Evolutionary conservation across 2,113 vertebrate species (phyloP).

Genomic region (Puntigrus tetrazona): DNA sequence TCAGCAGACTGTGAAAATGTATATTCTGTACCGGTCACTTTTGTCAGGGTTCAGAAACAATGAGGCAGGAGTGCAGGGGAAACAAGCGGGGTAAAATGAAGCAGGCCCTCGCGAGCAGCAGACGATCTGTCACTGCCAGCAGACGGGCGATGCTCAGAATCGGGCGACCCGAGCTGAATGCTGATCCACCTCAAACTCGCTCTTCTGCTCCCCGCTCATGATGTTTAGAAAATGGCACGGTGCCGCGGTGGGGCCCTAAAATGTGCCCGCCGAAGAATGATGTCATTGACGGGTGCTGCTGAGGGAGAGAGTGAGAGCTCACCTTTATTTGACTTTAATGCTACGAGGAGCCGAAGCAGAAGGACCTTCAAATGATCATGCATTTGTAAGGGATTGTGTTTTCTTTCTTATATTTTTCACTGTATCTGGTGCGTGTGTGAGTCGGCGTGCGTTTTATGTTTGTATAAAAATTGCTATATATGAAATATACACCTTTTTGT

Average conservation of each 20-base stretch:
- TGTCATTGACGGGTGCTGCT: conserved; percentile 18
- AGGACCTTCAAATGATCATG: background rate
- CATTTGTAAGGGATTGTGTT: background rate
- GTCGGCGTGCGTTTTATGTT: too few species aligned
- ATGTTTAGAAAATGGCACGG: conserved; percentile 15
- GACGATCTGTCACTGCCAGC: conserved; percentile 54
- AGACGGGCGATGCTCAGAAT: conserved; percentile 37
- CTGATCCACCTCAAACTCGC: conserved; percentile 37
- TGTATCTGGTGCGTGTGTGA: too few species aligned
- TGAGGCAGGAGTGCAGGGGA: conserved; percentile 20
- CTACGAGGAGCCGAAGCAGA: background rate
- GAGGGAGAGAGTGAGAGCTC: conserved; percentile 1
- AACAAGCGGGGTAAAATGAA: conserved; percentile 53
- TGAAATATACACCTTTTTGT: too few species aligned
- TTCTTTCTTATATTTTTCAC: background rate
- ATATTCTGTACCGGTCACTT: conserved; percentile 34
- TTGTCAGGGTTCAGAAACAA: conserved; percentile 52
- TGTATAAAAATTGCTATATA: too few species aligned
- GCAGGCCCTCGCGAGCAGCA: conserved; percentile 44
- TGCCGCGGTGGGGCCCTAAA: background rate
- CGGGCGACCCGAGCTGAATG: conserved; percentile 48
- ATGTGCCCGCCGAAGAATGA: conserved; percentile 26
- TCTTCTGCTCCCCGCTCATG: background rate
- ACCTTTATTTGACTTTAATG: conserved; percentile 26
- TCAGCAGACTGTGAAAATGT: conserved; percentile 44